Conservation (phyloP, 2,888 invertebrate genomes). For the Endomychus coccineus region DNA sequence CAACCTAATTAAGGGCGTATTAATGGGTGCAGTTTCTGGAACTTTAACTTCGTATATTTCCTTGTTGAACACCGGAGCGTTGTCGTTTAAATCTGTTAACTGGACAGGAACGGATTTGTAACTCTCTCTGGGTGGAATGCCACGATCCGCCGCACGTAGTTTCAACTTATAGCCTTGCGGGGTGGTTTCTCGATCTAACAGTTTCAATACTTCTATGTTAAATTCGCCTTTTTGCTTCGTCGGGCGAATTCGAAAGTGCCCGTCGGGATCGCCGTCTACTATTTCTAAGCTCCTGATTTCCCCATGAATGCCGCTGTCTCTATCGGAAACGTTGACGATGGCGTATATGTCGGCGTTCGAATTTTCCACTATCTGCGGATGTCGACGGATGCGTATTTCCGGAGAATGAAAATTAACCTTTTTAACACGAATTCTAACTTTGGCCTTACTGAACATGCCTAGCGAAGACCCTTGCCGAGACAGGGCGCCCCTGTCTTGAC, state of each 20-base stretch:
- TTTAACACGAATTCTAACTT: constrained; percentile 67
- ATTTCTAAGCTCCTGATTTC: constrained; percentile 75
- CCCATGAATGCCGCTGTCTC: constrained; percentile 78
- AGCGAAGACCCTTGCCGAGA: constrained; percentile 48
- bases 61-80: constrained; percentile 79
- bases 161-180: constrained; percentile 83
- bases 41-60: constrained; percentile 82
- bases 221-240: constrained; percentile 60
- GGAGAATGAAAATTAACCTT: constrained; percentile 84
- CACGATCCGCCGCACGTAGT: constrained; percentile 75
- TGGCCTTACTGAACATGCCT: constrained; percentile 61
- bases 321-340: constrained; percentile 76
- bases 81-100: constrained; percentile 75
- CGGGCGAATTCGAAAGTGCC: constrained; percentile 73
- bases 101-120: constrained; percentile 76
- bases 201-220: constrained; percentile 69
- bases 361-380: constrained; percentile 75
- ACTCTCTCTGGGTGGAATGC: constrained; percentile 68
- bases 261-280: constrained; percentile 83
- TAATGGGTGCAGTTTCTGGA: constrained; percentile 80
- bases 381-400: constrained; percentile 69
- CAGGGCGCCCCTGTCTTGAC: constrained; percentile 74
- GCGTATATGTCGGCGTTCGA: constrained; percentile 82
- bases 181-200: constrained; percentile 69
- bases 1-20: constrained; percentile 80